phyloP scores from a whole-genome alignment of 2,113 vertebrate species.

The Elachura formosa region DNA sequence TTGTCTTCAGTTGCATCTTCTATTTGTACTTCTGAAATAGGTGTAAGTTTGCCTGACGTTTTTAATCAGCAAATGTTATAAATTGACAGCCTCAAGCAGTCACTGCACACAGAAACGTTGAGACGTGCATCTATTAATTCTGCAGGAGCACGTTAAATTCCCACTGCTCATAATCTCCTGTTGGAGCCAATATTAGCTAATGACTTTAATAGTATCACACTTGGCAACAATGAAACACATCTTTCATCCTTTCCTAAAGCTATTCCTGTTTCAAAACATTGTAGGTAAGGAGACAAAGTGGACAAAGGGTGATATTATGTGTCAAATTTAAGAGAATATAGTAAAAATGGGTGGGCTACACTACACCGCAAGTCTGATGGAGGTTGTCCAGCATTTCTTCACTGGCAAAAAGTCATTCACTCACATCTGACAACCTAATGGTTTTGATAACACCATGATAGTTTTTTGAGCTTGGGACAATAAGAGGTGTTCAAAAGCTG shows the following conservation, averaged over 20 bases:
- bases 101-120: neutral
- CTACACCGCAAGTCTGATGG: neutral
- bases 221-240: constrained; percentile 44
- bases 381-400: neutral
- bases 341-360: neutral
- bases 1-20: neutral
- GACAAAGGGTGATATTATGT: neutral
- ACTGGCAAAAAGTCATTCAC: neutral
- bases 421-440: neutral
- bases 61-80: neutral
- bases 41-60: neutral
- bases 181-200: constrained; percentile 8
- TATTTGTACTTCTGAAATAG: neutral
- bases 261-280: neutral
- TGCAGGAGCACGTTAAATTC: neutral
- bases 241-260: constrained; percentile 19
- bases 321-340: neutral
- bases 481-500: neutral
- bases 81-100: constrained; percentile 3
- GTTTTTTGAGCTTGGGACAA: neutral
- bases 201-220: neutral
- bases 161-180: neutral
- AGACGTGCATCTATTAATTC: neutral
- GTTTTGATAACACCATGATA: neutral
- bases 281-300: neutral